Evolutionary conservation across 1,140 invertebrate species (phyloP), one percentile per base, ranked within the genome.

Genomic region (Cydia splendana): DNA sequence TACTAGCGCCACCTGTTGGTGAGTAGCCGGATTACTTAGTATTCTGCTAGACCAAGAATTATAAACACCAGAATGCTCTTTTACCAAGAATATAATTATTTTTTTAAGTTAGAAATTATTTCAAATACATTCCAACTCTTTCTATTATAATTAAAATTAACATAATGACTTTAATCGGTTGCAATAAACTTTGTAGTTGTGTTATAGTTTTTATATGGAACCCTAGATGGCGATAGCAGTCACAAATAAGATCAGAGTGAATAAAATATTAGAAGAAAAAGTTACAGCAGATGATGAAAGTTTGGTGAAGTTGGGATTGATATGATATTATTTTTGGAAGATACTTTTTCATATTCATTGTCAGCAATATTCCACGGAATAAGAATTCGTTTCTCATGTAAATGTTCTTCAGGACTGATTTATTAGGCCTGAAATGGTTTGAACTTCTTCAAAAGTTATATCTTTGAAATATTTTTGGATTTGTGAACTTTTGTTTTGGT

Each of bases 1-100:
- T 20, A 62, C 74, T 81, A 81, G 65, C 82, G 85, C 82, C 85
- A 86, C 84, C 86, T 89, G 69, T 79, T 10, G 18, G 28, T 7
- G 38, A 20, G 24, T 75, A 76, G 51, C 65, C 18, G 38, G 75
- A 30, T 24, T 73, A 78, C 62, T 73, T 75, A 18, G 34, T 18
- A n/a, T 2, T 18, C 34, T 9, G 9, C 2, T 24, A n/a, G 57
- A 24, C 57, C 9, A 62, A 10, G 57, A 62, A 6, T 10, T 20
- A 24, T 24, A 24, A 62, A 62, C 18, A 53, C 3, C 4, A 62
- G 2, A 62, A 62, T 12, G 6, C 6, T 24, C 7, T 53, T 6
- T 18, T 53, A 18, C n/a, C 0, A 48, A 48, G 2, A 48, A 48
- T 13, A 48, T 15, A 48, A 15, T 13, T 3, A 48, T 1, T 15